Evolutionary conservation across 2,797 vertebrate genomes (phyloP).

Genomic region (Cirrhinus mrigala): DNA sequence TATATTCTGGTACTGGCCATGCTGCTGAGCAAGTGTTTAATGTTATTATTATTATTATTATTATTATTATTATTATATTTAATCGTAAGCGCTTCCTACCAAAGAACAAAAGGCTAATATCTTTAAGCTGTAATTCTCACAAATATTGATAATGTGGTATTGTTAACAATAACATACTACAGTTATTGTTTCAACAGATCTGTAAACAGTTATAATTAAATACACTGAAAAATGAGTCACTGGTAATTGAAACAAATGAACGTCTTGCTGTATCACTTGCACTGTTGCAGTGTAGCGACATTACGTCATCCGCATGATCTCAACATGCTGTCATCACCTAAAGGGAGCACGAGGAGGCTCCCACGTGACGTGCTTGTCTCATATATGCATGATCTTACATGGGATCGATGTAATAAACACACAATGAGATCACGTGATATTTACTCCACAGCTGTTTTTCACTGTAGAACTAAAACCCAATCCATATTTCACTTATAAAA

Average conservation of each 20-base stretch:
- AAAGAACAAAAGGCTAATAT: too few relatives aligned
- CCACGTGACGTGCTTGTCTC: constrained; percentile 7
- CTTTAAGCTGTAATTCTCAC: not conserved
- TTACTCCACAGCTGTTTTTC: not conserved
- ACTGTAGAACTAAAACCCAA: not conserved
- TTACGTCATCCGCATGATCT: constrained; percentile 55
- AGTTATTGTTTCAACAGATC: not conserved
- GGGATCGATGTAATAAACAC: not conserved
- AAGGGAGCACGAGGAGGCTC: constrained; percentile 42
- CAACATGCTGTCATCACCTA: constrained; percentile 53
- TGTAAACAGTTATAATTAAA: not conserved
- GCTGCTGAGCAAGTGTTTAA: not conserved
- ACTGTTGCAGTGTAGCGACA: not conserved
- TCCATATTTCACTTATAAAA: not conserved
- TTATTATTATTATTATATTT: too few relatives aligned
- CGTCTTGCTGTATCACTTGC: not conserved
- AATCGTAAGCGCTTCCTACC: not conserved
- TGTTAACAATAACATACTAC: not conserved
- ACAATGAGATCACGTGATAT: not conserved
- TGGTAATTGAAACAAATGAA: not conserved
- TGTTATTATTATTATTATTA: not conserved
- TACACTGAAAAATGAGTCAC: not conserved
- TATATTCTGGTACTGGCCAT: not conserved
- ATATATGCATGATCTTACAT: not conserved
- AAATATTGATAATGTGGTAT: not conserved